Base-by-base conservation (phyloP, 2,888 invertebrate species). In the Ochropleura leucogaster region DNA sequence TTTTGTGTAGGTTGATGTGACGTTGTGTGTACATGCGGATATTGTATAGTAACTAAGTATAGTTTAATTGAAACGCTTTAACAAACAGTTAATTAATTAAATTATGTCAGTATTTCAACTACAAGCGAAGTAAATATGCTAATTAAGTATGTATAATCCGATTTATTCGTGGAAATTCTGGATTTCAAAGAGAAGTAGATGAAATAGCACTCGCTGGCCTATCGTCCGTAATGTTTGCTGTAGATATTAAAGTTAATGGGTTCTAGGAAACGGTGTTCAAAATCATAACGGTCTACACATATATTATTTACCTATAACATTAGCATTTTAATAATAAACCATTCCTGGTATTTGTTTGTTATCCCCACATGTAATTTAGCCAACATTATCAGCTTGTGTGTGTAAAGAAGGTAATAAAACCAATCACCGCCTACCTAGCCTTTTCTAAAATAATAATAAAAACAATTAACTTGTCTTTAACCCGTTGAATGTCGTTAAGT, bases 221-320 rank as follows among this genome's bases (percentile, higher is more conserved):
- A 72, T 69, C 68, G 42, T 59, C n/a, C 18, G 42, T 59, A 2
- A 66, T 79, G 44, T 72, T 80, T 74, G 57, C 51, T 12, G 40
- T 82, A 44, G 51, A 68, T 42, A 60, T 64, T 59, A 51, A 47
- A 46, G 30, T 40, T 82, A 72, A 82, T 72, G 57, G 10, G n/a
- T 83, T 82, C 80, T 59, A 59, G 66, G 72, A 80, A 80, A n/a
- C 67, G 44, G n/a, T 64, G 55, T 57, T n/a, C 20, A 51, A 68
- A 20, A 42, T 16, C 53, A 44, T 65, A 53, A 53, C 42, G 57
- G 3, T 44, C 14, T 7, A n/a, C 8, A 60, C 16, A n/a, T 60
- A 44, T 72, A 49, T 44, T 77, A 65, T 62, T 47, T 77, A 79
- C 59, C 30, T 49, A 55, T 40, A 44, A 60, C 79, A 72, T 46